A percentile compares a stretch with the other conserved stretches of the same genome.
phyloP scores from a whole-genome alignment of 2,113 vertebrate species.

The Sebastes schlegelii region DNA sequence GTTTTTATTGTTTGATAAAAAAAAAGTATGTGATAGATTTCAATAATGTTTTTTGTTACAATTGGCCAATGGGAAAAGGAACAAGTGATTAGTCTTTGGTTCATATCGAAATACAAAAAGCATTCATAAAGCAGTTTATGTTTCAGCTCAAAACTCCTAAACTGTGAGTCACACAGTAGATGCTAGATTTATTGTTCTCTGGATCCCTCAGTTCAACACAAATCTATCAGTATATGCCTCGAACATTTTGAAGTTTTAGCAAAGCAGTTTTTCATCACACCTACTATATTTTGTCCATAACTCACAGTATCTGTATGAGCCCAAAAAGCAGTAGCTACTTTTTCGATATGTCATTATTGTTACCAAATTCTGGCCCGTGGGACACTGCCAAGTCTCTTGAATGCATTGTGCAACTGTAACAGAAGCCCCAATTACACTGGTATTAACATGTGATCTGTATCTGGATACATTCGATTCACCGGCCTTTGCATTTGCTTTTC shows the following conservation, averaged over 20 bases:
- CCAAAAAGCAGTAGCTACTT: too few relatives aligned
- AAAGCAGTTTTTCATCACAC: too few relatives aligned
- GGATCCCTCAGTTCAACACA: not conserved
- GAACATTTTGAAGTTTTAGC: too few relatives aligned
- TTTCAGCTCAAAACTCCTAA: not conserved
- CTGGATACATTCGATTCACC: not conserved
- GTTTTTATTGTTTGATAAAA: not conserved
- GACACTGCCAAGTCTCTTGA: too few relatives aligned
- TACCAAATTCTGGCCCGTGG: too few relatives aligned
- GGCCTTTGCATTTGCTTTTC: not conserved
- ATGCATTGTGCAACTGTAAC: too few relatives aligned
- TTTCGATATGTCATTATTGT: too few relatives aligned
- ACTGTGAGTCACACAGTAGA: not conserved
- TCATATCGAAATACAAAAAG: too few relatives aligned
- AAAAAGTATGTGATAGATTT: not conserved
- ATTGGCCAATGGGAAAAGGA: not conserved
- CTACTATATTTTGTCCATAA: too few relatives aligned
- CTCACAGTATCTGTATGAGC: too few relatives aligned
- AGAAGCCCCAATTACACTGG: not conserved
- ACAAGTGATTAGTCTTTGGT: not conserved
- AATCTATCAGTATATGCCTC: not conserved
- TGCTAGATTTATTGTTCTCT: not conserved
- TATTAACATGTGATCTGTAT: not conserved
- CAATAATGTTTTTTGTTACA: not conserved
- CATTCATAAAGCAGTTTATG: not conserved